Evolutionary conservation across 2,888 invertebrate genomes (phyloP), one percentile per base, ranked within the genome.

Genomic region (Unio pictorum): DNA sequence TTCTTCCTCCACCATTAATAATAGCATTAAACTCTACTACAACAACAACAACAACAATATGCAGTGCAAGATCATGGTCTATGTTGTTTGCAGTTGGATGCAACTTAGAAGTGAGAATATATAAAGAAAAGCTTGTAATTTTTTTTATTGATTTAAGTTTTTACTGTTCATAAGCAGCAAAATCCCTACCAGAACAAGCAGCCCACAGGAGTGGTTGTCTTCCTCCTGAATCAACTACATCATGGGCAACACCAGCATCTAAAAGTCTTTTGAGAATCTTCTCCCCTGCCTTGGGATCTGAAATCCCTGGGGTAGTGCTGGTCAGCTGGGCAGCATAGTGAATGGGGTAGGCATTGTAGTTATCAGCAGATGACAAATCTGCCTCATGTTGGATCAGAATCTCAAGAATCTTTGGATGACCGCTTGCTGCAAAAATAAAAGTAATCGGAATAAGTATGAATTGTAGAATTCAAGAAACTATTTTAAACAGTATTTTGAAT

Each of bases 251-350:
- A 17, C 95, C 94, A 59, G 87, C 79, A 66, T 93, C 92, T 45
- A 96, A 92, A 17, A 96, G 93, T 8, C 94, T 94, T 70, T 95
- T 93, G 3, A 98, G 92, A 1, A 97, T 95, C 88, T 94, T 94
- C 67, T 96, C 91, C 0, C 96, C 96, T 5, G 87, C 83, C 56
- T 83, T 73, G 1, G 75, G 56, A 55, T 82, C 81, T 17, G 74
- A 67, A 56, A 72, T 73, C 15, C 79, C 79, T 8, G 75, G 71
- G 23, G 86, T 96, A 87, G 96, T 96, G 18, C 87, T 96, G 87
- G 97, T 97, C 94, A 98, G 96, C 91, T 99, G 98, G 20, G 98
- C 97, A 0, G 98, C 98, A 91, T 99, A 98, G 91, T 99, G 99
- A 68, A 99, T 91, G 0, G 98, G 98, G 85, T 95, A 96, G 23